phyloP scores from a whole-genome alignment of 2,797 vertebrate species.

The Amphiprion clarkii region DNA sequence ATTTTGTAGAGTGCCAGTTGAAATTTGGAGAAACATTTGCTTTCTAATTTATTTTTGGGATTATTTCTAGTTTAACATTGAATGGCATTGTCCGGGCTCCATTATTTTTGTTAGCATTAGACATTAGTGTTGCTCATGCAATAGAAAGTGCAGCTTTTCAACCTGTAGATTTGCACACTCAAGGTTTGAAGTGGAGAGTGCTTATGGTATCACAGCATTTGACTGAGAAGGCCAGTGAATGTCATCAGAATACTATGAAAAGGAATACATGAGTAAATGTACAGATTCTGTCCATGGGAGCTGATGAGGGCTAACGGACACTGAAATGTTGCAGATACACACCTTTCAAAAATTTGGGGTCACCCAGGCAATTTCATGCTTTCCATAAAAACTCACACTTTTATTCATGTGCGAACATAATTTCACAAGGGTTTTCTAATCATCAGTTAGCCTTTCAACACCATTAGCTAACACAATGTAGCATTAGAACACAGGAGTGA shows the following conservation, averaged over 20 bases:
- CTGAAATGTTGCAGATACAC: no score
- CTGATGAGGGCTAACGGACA: slow-evolving; percentile 14
- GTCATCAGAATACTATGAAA: slow-evolving; percentile 2
- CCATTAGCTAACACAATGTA: no score
- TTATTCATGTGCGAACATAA: no score
- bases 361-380: no score
- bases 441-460: no score
- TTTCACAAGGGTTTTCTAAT: no score
- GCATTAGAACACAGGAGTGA: no score
- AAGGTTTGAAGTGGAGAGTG: neutral
- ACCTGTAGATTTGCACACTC: neutral
- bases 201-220: neutral
- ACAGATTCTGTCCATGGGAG: neutral
- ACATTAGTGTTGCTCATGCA: neutral
- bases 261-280: neutral
- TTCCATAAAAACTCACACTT: no score
- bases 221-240: neutral
- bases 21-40: neutral
- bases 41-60: neutral
- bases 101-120: neutral
- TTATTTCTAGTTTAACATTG: slow-evolving; percentile 1
- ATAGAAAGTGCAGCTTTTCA: neutral
- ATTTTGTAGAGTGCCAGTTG: no score
- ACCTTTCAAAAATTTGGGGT: no score
- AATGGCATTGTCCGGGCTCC: neutral